Evolutionary conservation across 2,888 invertebrate species (phyloP).

Genomic region (Thera obeliscata): DNA sequence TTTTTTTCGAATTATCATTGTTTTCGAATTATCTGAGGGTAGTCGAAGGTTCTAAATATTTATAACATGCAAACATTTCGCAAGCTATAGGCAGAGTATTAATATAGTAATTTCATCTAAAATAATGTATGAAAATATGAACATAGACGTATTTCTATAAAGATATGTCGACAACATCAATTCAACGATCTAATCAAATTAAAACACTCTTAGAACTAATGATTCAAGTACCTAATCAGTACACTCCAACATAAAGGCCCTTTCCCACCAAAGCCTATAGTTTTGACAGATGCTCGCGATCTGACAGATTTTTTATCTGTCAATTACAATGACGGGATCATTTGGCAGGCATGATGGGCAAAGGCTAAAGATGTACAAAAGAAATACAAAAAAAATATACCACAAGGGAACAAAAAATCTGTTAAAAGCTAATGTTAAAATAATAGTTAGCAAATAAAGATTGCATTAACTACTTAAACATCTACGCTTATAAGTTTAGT

Average conservation of each 20-base stretch:
- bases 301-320: slow-evolving; percentile 3
- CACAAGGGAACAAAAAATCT: slow-evolving; percentile 37
- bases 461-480: slow-evolving; percentile 39
- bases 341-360: slow-evolving; percentile 3
- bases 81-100: neutral
- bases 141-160: slow-evolving; percentile 49
- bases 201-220: slow-evolving; percentile 52
- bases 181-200: slow-evolving; percentile 47
- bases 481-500: slow-evolving; percentile 36
- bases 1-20: too few relatives aligned
- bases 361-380: slow-evolving; percentile 29
- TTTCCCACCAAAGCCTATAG: slow-evolving; percentile 3
- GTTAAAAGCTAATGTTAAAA: slow-evolving; percentile 32
- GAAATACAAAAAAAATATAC: slow-evolving; percentile 39
- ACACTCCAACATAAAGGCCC: slow-evolving; percentile 22
- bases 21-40: neutral
- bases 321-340: neutral
- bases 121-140: slow-evolving; percentile 24
- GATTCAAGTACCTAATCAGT: slow-evolving; percentile 30
- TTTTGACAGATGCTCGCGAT: neutral
- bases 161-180: slow-evolving; percentile 55
- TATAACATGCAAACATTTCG: neutral
- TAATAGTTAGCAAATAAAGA: slow-evolving; percentile 30
- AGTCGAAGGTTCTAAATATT: neutral
- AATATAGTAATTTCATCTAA: slow-evolving; percentile 30